Evolutionary conservation across 2,888 invertebrate genomes (phyloP), one percentile per base, ranked within the genome.

Genomic region (Adineta ricciae): DNA sequence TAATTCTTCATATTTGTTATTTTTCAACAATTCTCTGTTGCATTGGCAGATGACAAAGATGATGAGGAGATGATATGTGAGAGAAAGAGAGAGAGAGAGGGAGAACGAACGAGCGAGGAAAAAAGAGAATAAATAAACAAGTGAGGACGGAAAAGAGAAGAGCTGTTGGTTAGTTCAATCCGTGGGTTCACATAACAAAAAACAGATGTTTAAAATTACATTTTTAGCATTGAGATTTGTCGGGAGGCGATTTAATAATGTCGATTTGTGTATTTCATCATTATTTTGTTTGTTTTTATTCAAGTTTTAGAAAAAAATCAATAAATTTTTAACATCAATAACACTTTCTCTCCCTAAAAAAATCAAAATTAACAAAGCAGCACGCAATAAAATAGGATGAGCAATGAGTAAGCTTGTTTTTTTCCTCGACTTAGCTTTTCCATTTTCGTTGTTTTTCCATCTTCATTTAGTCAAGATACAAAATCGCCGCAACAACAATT

Each of bases 41-140:
- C 64, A 64, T 64, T 64, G 64, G 64, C 64, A 64, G 64, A 64
- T 64, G 64, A 64, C 64, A 64, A 64, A 16, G 32, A 64, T 64
- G 64, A 64, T 64, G 32, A 64, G 46, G 46, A 46, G 46, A 46
- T 46, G 46, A 46, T 46, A 46, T 46, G 46, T 46, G 46, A 46
- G 46, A 46, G 46, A 46, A 11, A 64, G 64, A 64, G 19, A 64
- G 19, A 3, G 32, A 32, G 64, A 64, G 64, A 64, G 32, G 19
- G 50, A 50, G n/a, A n/a, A n/a, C n/a, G n/a, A n/a, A 5, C 46
- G 46, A 8, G 46, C 46, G 32, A 14, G 19, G 19, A 64, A 32
- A 64, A 64, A 64, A 64, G 32, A 64, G 64, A 64, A 36, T 64
- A 64, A 64, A 64, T 27, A 64, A 64, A 64, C 64, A 64, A 64